Base-by-base conservation (phyloP, 2,797 vertebrate species). In the Microhierax caerulescens region DNA sequence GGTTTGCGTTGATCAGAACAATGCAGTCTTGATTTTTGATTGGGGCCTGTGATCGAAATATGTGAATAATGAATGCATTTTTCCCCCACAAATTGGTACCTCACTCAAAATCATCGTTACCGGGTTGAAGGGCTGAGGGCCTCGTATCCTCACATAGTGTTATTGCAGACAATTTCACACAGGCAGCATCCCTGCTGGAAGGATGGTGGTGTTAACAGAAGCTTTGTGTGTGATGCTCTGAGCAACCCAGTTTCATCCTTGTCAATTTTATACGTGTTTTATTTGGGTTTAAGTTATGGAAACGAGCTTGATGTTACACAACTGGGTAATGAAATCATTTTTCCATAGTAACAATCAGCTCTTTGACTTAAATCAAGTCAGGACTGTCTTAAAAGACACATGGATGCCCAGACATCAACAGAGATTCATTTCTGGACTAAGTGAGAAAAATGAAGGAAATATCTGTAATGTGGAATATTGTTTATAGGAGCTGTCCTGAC, bases 1-100 rank as follows among this genome's bases (percentile, higher is more conserved):
- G 16, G 32, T 90, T 94, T 88, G 37, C 48, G 32, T 59, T 20
- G 43, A 65, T 70, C 68, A 88, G 93, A 94, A 96, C 79, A 96
- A 96, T 85, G 50, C 9, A 56, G 32, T 28, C 75, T 86, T 95
- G 90, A 92, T 94, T 95, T 94, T 74, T 86, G 82, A 83, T 56
- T 95, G 67, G 32, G 11, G 3, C 20, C 54, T 59, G 17, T 47
- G 74, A 74, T 39, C 83, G 76, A 85, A 93, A 91, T 79, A 89
- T 67, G 56, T 37, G 74, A 63, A 59, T 57, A 68, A 78, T 15
- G 74, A 75, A 60, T 1, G 32, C 28, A 17, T 80, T 65, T 84
- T 70, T 3, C 12, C 23, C 23, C 14, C 13, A 7, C 5, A 16
- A 79, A 75, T 18, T 87, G 53, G 2, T 53, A 37, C 28, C 25